A percentile compares a stretch with the other conserved stretches of the same genome.
phyloP scores from a whole-genome alignment of 2,888 invertebrate genomes.

The Lysandra bellargus region DNA sequence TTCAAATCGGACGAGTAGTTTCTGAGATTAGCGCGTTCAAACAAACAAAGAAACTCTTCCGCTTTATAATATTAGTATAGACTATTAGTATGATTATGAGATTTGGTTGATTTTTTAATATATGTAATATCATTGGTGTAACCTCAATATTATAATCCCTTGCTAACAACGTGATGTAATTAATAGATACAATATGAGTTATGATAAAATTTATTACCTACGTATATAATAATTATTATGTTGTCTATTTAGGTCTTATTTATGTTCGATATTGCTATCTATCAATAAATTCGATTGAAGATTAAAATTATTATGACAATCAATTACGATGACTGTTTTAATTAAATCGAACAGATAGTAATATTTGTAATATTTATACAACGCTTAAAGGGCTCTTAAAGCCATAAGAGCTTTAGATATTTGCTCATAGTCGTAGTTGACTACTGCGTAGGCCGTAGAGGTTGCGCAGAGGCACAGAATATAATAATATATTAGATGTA shows the following conservation, averaged over 20 bases:
- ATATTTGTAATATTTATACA: too few species aligned
- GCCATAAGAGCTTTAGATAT: background rate
- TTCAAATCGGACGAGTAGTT: too few species aligned
- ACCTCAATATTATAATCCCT: conserved; percentile 16
- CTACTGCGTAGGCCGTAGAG: background rate
- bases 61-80: too few species aligned
- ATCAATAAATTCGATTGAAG: background rate
- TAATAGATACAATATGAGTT: conserved; percentile 11
- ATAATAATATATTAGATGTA: too few species aligned
- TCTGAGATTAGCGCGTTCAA: too few species aligned
- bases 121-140: background rate
- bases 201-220: conserved; percentile 10
- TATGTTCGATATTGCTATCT: background rate
- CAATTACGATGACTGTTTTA: background rate
- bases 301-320: conserved; percentile 9
- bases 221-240: background rate
- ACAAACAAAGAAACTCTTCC: too few species aligned
- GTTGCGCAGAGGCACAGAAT: background rate
- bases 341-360: background rate
- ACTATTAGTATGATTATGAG: background rate
- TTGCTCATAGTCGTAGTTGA: background rate
- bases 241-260: background rate
- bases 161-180: background rate
- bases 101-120: background rate
- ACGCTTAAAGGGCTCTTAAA: too few species aligned